These are phyloP conservation scores for Sweltsa coloradensis DNA, from an alignment of 1,140 invertebrate species.

Conservation along the genomic window DNA sequence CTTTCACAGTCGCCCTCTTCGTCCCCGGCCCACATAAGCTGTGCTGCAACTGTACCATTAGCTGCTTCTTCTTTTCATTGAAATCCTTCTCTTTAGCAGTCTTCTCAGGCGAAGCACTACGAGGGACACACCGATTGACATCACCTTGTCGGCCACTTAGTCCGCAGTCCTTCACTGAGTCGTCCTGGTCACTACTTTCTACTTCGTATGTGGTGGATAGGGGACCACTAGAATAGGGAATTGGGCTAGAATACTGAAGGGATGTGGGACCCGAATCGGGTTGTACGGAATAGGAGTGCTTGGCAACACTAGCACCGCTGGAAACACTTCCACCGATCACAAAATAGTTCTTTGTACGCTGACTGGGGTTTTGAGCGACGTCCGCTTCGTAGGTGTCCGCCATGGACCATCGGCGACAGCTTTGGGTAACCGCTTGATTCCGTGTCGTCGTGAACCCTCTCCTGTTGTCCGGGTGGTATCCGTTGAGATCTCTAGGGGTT, in stretches of 20 bases:
- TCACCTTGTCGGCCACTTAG: no score
- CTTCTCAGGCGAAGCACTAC: no score
- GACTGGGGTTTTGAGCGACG: conserved; percentile 20
- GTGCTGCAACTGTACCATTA: conserved; percentile 3
- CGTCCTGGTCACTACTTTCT: no score
- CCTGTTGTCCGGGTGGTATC: background rate
- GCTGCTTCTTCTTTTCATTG: background rate
- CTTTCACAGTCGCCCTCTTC: no score
- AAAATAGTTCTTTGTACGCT: background rate
- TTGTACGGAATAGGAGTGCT: background rate
- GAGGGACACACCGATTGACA: no score
- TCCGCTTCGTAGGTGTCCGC: conserved; percentile 15
- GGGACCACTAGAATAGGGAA: no score
- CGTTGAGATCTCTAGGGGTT: no score
- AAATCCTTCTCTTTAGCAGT: background rate
- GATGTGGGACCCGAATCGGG: conserved; percentile 1
- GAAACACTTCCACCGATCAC: conserved; percentile 6
- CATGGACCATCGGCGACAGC: conserved; percentile 22
- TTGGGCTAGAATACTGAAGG: background rate
- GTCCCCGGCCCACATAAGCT: background rate
- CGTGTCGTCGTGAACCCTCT: background rate
- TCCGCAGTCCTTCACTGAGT: no score
- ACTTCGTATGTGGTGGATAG: no score
- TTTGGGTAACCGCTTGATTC: background rate
- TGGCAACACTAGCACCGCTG: no score